A percentile compares a stretch with the other conserved stretches of the same genome.
Evolutionary conservation across 2,113 vertebrate species (phyloP).

Genomic region (Hippocampus guttulatus): DNA sequence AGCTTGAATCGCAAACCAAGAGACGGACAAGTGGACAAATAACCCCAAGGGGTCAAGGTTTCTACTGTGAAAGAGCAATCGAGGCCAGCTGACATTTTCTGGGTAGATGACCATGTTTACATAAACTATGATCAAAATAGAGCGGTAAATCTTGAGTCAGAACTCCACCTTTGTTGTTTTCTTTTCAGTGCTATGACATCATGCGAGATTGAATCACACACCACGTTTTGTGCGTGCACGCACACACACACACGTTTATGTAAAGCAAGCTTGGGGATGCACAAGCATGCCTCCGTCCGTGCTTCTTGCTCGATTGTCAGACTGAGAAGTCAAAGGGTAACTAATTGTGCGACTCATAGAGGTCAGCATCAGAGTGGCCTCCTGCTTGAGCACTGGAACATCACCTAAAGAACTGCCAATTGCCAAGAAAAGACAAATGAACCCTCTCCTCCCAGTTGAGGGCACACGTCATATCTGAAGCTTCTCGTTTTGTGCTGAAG

Average conservation of each 20-base stretch:
- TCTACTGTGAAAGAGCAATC: neutral
- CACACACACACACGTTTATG: slow-evolving; percentile 11
- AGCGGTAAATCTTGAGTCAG: slow-evolving; percentile 1
- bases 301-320: slow-evolving; percentile 49
- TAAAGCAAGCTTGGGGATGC: slow-evolving; percentile 55
- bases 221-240: neutral
- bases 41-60: slow-evolving; percentile 2
- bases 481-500: slow-evolving; percentile 16
- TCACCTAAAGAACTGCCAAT: slow-evolving; percentile 59
- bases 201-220: slow-evolving; percentile 17
- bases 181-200: slow-evolving; percentile 26
- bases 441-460: slow-evolving; percentile 50
- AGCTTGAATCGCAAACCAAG: slow-evolving; percentile 28
- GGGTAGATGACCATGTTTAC: slow-evolving; percentile 9
- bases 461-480: slow-evolving; percentile 43
- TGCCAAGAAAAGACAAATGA: slow-evolving; percentile 65
- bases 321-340: slow-evolving; percentile 65
- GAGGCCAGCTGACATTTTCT: slow-evolving; percentile 32
- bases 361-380: slow-evolving; percentile 56
- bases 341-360: slow-evolving; percentile 64
- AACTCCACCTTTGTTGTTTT: slow-evolving; percentile 19
- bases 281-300: slow-evolving; percentile 49
- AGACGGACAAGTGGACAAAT: slow-evolving; percentile 15
- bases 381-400: slow-evolving; percentile 38
- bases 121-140: neutral